Percentiles rank a stretch among this genome's conserved stretches.
These are phyloP conservation scores for Hirudo medicinalis DNA, from an alignment of 1,140 invertebrate species.

Conservation along the genomic window DNA sequence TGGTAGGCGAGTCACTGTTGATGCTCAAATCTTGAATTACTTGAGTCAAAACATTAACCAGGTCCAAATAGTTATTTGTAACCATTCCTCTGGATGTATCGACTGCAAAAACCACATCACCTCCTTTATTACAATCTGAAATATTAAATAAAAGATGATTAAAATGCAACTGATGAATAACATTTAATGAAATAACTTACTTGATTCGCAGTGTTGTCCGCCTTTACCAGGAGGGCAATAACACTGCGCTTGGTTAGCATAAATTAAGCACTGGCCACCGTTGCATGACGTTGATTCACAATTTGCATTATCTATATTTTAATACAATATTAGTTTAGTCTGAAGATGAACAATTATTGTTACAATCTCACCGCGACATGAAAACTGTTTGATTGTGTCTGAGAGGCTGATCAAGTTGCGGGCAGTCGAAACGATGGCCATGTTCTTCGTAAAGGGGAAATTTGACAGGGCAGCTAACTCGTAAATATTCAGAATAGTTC, in stretches of 20 bases:
- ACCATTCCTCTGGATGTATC: neutral
- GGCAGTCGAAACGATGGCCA: slow-evolving; percentile 6
- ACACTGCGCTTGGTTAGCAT: neutral
- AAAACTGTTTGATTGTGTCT: slow-evolving; percentile 5
- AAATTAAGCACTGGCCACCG: neutral
- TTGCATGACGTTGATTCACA: neutral
- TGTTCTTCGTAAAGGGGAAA: slow-evolving; percentile 24
- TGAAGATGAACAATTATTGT: neutral
- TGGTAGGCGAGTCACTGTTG: neutral
- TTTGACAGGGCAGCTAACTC: slow-evolving; percentile 28
- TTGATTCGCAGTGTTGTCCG: neutral
- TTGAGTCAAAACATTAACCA: neutral
- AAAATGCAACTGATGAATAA: neutral
- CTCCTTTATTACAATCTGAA: neutral
- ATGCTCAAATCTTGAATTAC: neutral
- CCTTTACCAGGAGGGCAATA: neutral
- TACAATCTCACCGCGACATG: neutral
- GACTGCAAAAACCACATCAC: slow-evolving; percentile 2
- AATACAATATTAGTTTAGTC: neutral
- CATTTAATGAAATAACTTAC: neutral
- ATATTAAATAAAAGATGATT: neutral
- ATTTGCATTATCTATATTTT: neutral
- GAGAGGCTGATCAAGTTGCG: neutral
- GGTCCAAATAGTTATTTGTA: neutral
- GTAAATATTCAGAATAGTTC: slow-evolving; percentile 22